Evolutionary conservation across 1,140 invertebrate species (phyloP), one percentile per base, ranked within the genome.

Genomic region (Pentalonia nigronervosa): DNA sequence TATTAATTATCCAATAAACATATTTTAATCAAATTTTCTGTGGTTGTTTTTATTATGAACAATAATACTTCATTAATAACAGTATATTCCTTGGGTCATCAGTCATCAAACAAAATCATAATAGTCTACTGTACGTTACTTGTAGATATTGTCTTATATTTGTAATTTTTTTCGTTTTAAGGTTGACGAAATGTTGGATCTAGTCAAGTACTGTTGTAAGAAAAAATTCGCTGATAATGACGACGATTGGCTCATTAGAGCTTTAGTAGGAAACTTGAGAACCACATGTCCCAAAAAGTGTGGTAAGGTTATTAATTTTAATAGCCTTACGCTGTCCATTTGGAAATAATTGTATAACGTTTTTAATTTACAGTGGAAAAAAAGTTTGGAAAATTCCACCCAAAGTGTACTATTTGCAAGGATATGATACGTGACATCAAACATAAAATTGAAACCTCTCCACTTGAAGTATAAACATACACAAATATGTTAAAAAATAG

Each of bases 401-500:
- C 91, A 0, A 93, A 93, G n/a, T 93, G 91, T n/a, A 86, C 34
- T 47, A 93, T 93, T 53, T 93, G 91, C 81, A 93, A 93, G 17
- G 91, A 93, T 8, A 14, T 93, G 0, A 86, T 93, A 1, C 47
- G n/a, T 3, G 91, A 93, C 14, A 93, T 93, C 6, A 93, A 93
- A 23, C 9, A 48, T 41, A 93, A 93, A 93, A 93, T 93, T 8
- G 48, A 93, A 93, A 83, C 14, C 21, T 93, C 91, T 86, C 48
- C 20, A 9, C 2, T 50, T 0, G 91, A 93, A 84, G 91, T 93
- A 93, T n/a, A 25, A 34, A 34, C 81, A 30, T 25, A 21, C 36
- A 41, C 0, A 0, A 17, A 67, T 14, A 45, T 7, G 3, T 30
- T 41, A 4, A 50, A 56, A 91, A 45, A 81, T 30, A 81, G 6